A percentile compares a stretch with the other conserved stretches of the same genome.
phyloP scores from a whole-genome alignment of 1,140 invertebrate genomes.

The Tetramorium simillimum region DNA sequence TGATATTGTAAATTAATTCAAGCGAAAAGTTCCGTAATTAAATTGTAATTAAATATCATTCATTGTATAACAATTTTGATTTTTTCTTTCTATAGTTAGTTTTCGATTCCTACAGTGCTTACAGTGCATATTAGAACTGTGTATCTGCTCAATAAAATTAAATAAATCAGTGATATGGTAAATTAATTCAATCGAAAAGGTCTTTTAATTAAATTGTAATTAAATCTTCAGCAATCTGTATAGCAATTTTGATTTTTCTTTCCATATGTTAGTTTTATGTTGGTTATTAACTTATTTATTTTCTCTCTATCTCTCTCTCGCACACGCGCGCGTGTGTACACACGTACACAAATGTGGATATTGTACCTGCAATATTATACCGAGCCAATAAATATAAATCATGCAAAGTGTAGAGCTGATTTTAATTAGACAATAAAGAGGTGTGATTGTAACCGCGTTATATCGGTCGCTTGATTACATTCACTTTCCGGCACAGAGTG shows the following conservation, averaged over 20 bases:
- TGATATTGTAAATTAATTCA: slow-evolving; percentile 13
- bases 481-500: slow-evolving; percentile 67
- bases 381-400: slow-evolving; percentile 61
- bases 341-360: background rate
- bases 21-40: background rate
- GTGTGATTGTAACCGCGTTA: slow-evolving; percentile 72
- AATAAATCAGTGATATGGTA: background rate
- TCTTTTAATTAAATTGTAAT: slow-evolving; percentile 8
- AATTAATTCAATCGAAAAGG: background rate
- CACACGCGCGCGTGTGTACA: no score
- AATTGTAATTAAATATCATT: background rate
- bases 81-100: no score
- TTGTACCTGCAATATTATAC: background rate
- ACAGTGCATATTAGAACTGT: no score
- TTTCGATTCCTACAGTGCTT: no score
- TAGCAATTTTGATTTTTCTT: slow-evolving; percentile 12
- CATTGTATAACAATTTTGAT: no score
- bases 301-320: no score
- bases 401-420: slow-evolving; percentile 51
- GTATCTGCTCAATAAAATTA: background rate
- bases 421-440: slow-evolving; percentile 79
- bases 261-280: background rate
- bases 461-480: slow-evolving; percentile 76
- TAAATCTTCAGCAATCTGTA: background rate
- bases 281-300: slow-evolving; percentile 12